phyloP scores from a whole-genome alignment of 2,888 invertebrate species.

The Sialis lutaria region DNA sequence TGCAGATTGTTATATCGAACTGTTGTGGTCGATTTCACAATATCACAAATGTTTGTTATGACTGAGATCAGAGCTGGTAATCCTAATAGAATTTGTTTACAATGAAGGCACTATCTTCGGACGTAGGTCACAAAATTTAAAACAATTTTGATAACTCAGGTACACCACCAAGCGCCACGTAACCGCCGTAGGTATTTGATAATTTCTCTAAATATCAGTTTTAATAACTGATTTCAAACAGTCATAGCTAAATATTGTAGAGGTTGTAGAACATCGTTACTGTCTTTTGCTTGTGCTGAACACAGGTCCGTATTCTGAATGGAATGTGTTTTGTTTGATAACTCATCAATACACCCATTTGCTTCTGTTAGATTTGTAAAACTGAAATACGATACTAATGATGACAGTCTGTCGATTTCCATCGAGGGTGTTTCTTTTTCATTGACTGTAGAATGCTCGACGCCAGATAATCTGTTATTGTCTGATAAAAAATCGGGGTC shows the following conservation, averaged over 20 bases:
- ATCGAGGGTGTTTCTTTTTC: constrained; percentile 21
- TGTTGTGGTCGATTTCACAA: too few species aligned
- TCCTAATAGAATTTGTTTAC: too few species aligned
- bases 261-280: constrained; percentile 25
- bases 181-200: too few species aligned
- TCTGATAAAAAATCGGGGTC: constrained; percentile 25
- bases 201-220: background rate
- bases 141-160: background rate
- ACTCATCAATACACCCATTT: constrained; percentile 6
- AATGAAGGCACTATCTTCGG: background rate
- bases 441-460: constrained; percentile 5
- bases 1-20: too few species aligned
- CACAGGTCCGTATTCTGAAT: constrained; percentile 34
- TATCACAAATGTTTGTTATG: too few species aligned
- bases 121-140: too few species aligned
- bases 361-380: constrained; percentile 16
- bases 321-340: constrained; percentile 13
- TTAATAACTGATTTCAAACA: constrained; percentile 21
- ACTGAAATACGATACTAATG: constrained; percentile 37
- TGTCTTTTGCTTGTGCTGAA: constrained; percentile 33
- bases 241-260: constrained; percentile 35
- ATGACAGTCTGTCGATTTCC: constrained; percentile 40
- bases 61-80: too few species aligned
- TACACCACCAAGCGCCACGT: background rate
- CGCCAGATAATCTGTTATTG: constrained; percentile 12